Conservation (phyloP, 2,888 invertebrate species). For the Machimus rusticus region DNA sequence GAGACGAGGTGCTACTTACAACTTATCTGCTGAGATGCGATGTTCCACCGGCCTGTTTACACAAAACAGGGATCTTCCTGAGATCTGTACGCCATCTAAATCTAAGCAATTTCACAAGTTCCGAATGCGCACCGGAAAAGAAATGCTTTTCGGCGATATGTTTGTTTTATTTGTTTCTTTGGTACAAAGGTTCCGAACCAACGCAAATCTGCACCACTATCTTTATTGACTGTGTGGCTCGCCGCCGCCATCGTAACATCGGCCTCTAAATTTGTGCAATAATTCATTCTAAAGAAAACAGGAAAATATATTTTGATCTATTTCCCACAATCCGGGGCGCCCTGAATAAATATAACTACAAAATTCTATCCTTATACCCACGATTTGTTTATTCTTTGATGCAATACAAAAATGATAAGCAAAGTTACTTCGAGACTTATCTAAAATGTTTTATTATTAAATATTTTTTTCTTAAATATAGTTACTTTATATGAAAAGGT, state of each 20-base stretch:
- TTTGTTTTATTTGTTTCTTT: slow-evolving; percentile 1
- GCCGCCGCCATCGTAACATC: background rate
- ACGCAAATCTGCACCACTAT: background rate
- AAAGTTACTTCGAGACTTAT: background rate
- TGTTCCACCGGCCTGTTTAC: background rate
- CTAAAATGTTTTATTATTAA: background rate
- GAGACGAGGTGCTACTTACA: slow-evolving; percentile 9
- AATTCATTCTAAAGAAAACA: background rate
- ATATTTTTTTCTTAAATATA: too few species aligned
- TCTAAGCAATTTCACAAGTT: background rate
- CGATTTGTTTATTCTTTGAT: background rate
- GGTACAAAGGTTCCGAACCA: background rate
- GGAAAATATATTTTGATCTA: background rate
- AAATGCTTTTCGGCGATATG: background rate
- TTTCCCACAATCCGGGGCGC: background rate
- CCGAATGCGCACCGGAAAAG: background rate
- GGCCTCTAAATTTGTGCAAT: background rate
- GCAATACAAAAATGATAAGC: background rate
- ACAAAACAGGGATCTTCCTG: background rate
- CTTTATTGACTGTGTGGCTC: background rate
- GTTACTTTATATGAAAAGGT: too few species aligned
- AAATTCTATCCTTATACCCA: slow-evolving; percentile 8
- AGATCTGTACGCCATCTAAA: background rate
- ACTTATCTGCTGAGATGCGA: background rate
- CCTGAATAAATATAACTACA: background rate